Base-by-base conservation (phyloP, 2,113 vertebrate species). In the Ptychochromis oligacanthus region DNA sequence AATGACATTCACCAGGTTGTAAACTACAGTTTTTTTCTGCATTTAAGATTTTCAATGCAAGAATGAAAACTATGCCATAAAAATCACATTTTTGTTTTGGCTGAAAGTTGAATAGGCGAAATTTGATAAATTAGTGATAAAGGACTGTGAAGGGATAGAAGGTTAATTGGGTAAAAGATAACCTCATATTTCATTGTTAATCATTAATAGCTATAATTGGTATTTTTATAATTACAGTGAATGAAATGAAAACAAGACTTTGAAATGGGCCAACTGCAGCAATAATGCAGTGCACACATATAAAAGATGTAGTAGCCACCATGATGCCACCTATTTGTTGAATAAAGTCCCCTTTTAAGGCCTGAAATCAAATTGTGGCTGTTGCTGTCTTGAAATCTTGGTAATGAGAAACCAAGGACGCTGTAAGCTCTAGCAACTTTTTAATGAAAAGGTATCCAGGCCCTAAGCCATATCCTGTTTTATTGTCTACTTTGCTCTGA, bases 1-100 rank as follows among this genome's bases (percentile, higher is more conserved):
- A 93, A 92, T 18, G 94, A 95, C 88, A 95, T 96, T 84, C 96
- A 96, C 77, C 96, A 96, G 94, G 96, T 96, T 74, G 34, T 79
- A 78, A 55, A 54, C 5, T 22, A 46, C 8, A 26, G 4, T 43
- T 60, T 8, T n/a, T 55, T 36, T 36, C 8, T 36, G 6, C 8
- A 36, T 36, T 60, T n/a, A n/a, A n/a, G n/a, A n/a, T n/a, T 70
- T 70, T 36, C 6, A 28, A 6, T 22, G 12, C 2, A 34, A 38
- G 8, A 64, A 26, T 57, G 7, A 78, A 64, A 70, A 52, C 6
- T 52, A 18, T 18, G 17, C 49, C 5, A 52, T 52, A 18, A 49
- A 49, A 15, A 7, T 17, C 46, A 14, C 6, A 15, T 17, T 6
- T 17, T 49, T 49, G 46, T 54, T 72, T 72, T 72, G 67, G 31